Evolutionary conservation across 2,888 invertebrate species (phyloP).

Genomic region (Carcina quercana): DNA sequence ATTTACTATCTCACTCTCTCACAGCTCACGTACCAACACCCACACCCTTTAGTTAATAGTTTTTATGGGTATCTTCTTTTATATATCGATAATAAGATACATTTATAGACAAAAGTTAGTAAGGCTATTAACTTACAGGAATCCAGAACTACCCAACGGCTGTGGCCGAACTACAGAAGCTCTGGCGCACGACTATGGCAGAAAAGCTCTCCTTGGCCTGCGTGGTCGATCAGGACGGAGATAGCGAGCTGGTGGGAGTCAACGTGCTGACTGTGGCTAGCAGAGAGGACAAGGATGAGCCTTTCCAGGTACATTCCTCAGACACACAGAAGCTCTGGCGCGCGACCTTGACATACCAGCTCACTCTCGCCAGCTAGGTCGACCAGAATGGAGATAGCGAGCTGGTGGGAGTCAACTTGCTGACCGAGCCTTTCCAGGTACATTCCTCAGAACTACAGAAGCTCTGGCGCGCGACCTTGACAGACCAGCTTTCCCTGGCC

Average conservation of each 20-base stretch:
- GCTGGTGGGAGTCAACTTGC: constrained; percentile 55
- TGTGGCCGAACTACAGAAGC: constrained; percentile 39
- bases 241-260: constrained; percentile 42
- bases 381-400: constrained; percentile 33
- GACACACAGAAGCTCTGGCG: constrained; percentile 31
- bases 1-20: too few relatives aligned
- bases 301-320: constrained; percentile 40
- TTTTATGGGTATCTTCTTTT: too few relatives aligned
- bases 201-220: constrained; percentile 54
- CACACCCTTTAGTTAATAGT: too few relatives aligned
- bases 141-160: constrained; percentile 52
- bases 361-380: constrained; percentile 54
- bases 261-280: constrained; percentile 53
- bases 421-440: too few relatives aligned
- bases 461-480: constrained; percentile 48
- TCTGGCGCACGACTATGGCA: constrained; percentile 49
- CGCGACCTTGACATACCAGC: constrained; percentile 37
- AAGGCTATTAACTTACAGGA: too few relatives aligned
- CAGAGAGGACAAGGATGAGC: constrained; percentile 49
- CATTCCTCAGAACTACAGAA: constrained; percentile 45
- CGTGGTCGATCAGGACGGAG: constrained; percentile 38
- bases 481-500: constrained; percentile 47
- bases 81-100: too few relatives aligned
- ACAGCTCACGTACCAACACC: too few relatives aligned
- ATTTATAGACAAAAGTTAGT: too few relatives aligned